phyloP scores from a whole-genome alignment of 2,888 invertebrate genomes.

The Xanthorhoe spadicearia region DNA sequence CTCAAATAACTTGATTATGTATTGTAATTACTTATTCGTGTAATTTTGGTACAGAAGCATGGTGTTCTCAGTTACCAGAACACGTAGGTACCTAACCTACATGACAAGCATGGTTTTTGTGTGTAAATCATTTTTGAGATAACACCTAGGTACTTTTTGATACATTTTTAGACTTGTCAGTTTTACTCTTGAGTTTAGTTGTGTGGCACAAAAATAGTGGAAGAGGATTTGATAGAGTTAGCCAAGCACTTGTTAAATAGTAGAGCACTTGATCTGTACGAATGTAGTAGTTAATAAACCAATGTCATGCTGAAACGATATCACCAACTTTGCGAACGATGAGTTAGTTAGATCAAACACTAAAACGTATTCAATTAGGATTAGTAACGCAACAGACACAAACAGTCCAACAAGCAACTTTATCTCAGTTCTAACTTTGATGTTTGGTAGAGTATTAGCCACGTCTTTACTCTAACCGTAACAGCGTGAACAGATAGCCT shows the following conservation, averaged over 20 bases:
- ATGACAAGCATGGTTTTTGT: conserved; percentile 9
- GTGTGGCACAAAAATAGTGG: background rate
- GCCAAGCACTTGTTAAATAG: background rate
- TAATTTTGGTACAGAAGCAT: conserved; percentile 22
- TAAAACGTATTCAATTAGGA: background rate
- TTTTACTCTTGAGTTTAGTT: background rate
- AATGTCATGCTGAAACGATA: too few relatives aligned
- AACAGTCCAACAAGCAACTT: background rate
- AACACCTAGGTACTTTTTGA: too few relatives aligned
- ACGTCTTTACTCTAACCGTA: too few relatives aligned
- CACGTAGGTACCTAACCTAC: too few relatives aligned
- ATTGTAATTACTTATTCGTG: background rate
- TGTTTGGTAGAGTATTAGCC: too few relatives aligned
- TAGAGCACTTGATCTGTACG: background rate
- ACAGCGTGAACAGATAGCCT: too few relatives aligned
- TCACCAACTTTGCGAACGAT: too few relatives aligned
- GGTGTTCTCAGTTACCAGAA: conserved; percentile 21
- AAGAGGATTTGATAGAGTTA: background rate
- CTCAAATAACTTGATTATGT: background rate
- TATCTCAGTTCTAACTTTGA: too few relatives aligned
- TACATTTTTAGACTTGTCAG: background rate
- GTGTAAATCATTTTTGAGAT: conserved; percentile 7
- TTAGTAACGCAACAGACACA: background rate
- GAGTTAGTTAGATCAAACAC: too few relatives aligned
- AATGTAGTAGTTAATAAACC: too few relatives aligned